A percentile compares a stretch with the other conserved stretches of the same genome.
Evolutionary conservation across 2,113 vertebrate species (phyloP).

Genomic region (Martes martes): DNA sequence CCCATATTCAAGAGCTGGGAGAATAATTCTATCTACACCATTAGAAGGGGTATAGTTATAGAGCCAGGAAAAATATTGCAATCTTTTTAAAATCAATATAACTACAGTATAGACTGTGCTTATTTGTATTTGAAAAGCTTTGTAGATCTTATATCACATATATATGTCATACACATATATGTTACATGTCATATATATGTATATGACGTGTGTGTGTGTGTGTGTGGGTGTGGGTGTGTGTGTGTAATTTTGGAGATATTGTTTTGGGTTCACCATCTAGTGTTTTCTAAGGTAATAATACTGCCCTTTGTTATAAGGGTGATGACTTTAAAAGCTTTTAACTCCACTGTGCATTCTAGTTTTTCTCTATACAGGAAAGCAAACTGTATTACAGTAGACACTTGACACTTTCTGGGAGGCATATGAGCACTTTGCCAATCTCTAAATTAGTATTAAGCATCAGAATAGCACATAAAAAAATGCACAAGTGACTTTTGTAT

Average conservation of each 20-base stretch:
- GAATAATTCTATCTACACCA: neutral
- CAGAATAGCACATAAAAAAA: neutral
- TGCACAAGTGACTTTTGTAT: neutral
- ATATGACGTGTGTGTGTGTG: too few relatives aligned
- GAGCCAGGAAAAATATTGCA: neutral
- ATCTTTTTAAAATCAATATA: neutral
- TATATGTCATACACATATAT: neutral
- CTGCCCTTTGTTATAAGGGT: neutral
- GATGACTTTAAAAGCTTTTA: neutral
- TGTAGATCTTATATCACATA: neutral
- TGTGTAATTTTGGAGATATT: neutral
- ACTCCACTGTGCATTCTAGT: neutral
- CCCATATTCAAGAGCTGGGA: neutral
- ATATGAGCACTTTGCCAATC: neutral
- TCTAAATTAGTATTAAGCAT: neutral
- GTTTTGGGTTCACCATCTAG: neutral
- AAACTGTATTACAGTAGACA: neutral
- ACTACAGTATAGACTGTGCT: neutral
- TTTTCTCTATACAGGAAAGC: neutral
- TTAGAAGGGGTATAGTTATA: neutral
- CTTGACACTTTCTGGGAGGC: conserved; percentile 7
- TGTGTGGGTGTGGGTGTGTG: too few relatives aligned
- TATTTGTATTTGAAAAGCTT: neutral
- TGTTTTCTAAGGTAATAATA: neutral
- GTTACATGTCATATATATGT: too few relatives aligned